These are phyloP conservation scores for Drosophila leonis DNA, from an alignment of 2,888 invertebrate species.

Conservation along the genomic window DNA sequence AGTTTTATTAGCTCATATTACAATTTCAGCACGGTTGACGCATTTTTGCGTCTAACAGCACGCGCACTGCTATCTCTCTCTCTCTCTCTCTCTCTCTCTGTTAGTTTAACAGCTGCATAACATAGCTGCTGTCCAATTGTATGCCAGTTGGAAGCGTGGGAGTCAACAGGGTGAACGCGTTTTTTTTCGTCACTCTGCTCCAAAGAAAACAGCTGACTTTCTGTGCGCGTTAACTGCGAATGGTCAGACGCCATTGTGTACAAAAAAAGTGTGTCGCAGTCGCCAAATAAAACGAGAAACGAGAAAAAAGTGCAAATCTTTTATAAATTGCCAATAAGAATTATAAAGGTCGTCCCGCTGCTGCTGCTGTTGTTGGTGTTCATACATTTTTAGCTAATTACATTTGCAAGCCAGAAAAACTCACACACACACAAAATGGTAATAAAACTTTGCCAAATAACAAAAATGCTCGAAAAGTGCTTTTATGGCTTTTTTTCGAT, in stretches of 20 bases:
- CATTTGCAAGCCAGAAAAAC: constrained; percentile 22
- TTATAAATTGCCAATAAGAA: constrained; percentile 49
- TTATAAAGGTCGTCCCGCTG: constrained; percentile 34
- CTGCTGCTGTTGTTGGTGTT: constrained; percentile 35
- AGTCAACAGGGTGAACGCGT: background rate
- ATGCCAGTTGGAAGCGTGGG: background rate
- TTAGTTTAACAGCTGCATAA: background rate
- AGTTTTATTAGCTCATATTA: background rate
- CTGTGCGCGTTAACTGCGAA: constrained; percentile 45
- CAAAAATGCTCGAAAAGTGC: constrained; percentile 17
- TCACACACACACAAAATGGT: constrained; percentile 55
- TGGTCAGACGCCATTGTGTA: constrained; percentile 60
- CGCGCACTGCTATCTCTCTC: background rate
- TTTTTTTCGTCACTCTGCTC: constrained; percentile 27
- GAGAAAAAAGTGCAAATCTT: constrained; percentile 36
- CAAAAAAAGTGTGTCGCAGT: constrained; percentile 61
- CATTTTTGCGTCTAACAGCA: background rate
- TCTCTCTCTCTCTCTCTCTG: background rate
- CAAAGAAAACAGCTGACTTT: constrained; percentile 36
- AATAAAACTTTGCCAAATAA: constrained; percentile 29
- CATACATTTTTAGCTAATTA: constrained; percentile 43
- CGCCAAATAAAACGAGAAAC: constrained; percentile 21
- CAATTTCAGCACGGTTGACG: background rate
- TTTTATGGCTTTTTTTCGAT: constrained; percentile 37
- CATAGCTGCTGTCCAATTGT: background rate